Evolutionary conservation across 2,888 invertebrate genomes (phyloP).

Genomic region (Caenorhabditis zanzibari): DNA sequence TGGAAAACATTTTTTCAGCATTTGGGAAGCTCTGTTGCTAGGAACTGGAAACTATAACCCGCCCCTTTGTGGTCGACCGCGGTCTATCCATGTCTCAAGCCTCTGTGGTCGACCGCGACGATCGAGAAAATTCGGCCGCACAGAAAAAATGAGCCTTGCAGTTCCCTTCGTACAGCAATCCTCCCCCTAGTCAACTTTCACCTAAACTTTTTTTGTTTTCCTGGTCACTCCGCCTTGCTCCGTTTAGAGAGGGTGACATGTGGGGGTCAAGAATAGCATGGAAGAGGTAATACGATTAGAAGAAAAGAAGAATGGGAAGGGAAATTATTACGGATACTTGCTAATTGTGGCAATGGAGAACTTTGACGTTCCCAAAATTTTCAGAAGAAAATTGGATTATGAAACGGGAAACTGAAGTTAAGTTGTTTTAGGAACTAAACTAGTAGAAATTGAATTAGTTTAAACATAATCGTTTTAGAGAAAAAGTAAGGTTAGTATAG

Average conservation of each 20-base stretch:
- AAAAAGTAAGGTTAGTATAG: not conserved
- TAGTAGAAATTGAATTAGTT: not conserved
- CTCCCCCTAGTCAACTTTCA: not conserved
- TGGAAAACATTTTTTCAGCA: too few relatives aligned
- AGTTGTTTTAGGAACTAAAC: not conserved
- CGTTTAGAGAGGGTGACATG: not conserved
- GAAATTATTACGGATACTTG: not conserved
- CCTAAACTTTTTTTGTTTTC: not conserved
- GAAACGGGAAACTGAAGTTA: too few relatives aligned
- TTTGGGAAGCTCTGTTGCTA: too few relatives aligned
- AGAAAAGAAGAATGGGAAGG: not conserved
- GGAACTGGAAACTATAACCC: too few relatives aligned
- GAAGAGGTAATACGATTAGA: not conserved
- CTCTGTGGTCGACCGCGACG: too few relatives aligned
- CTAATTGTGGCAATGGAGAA: too few relatives aligned
- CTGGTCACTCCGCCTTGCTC: not conserved
- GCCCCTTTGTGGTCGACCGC: too few relatives aligned
- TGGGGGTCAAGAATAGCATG: slow-evolving; percentile 7
- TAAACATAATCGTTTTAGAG: not conserved
- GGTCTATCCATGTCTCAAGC: too few relatives aligned
- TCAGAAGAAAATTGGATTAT: too few relatives aligned
- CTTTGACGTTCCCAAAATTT: not conserved
- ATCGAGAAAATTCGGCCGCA: too few relatives aligned
- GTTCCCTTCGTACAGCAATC: not conserved
- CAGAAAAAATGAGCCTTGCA: not conserved